Evolutionary conservation across 2,113 vertebrate genomes (phyloP).

Genomic region (Anarrhichthys ocellatus): DNA sequence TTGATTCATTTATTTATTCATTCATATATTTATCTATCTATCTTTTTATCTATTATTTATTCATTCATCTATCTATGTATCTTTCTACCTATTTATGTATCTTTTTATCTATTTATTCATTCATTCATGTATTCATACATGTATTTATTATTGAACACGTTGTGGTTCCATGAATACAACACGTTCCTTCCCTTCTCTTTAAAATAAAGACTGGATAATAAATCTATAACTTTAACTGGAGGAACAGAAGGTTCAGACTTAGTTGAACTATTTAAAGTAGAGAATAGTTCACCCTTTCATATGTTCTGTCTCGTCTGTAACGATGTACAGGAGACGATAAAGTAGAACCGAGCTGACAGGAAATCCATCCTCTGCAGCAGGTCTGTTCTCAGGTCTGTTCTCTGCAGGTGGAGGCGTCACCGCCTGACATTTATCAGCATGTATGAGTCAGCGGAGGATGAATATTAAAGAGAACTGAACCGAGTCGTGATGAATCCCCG

Average conservation of each 20-base stretch:
- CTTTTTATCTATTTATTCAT: no score
- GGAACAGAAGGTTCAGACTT: background rate
- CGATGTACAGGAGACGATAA: slow-evolving; percentile 15
- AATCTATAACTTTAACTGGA: background rate
- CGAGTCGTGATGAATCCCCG: background rate
- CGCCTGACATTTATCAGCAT: slow-evolving; percentile 62
- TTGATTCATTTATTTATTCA: no score
- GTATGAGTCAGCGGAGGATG: slow-evolving; percentile 46
- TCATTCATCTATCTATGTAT: no score
- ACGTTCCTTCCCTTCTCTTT: no score
- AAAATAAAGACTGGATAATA: background rate
- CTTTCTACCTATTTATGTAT: no score
- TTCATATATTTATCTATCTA: no score
- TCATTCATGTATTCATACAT: no score
- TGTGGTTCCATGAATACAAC: background rate
- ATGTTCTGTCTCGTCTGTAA: background rate
- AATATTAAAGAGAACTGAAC: slow-evolving; percentile 21
- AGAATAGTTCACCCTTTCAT: background rate
- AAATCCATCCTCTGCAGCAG: slow-evolving; percentile 62
- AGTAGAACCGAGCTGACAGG: slow-evolving; percentile 51
- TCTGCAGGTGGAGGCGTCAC: slow-evolving; percentile 23
- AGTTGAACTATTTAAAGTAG: background rate
- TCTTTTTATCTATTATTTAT: no score
- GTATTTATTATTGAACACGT: background rate
- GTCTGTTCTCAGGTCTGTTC: background rate